These are phyloP conservation scores for Ctenicera cuprea DNA, from an alignment of 2,888 invertebrate species.

Conservation along the genomic window DNA sequence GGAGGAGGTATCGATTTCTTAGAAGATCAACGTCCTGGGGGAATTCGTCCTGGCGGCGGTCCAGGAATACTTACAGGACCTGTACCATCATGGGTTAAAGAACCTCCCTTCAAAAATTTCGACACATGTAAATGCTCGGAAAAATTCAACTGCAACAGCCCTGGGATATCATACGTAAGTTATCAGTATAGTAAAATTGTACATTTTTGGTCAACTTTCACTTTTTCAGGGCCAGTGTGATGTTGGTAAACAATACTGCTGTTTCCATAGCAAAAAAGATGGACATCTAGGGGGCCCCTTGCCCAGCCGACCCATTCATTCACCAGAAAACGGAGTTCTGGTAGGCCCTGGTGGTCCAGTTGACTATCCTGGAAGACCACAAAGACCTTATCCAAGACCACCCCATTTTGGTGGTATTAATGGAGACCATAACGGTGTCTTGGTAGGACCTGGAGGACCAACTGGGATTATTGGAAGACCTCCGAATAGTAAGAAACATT, in stretches of 20 bases:
- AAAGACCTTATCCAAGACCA: slow-evolving; percentile 55
- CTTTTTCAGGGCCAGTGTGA: slow-evolving; percentile 78
- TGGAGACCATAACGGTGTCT: slow-evolving; percentile 60
- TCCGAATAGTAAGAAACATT: slow-evolving; percentile 51
- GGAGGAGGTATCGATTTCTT: not conserved
- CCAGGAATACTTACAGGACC: slow-evolving; percentile 68
- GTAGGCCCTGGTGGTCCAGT: slow-evolving; percentile 72
- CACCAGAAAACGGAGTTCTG: slow-evolving; percentile 70
- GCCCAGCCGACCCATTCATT: slow-evolving; percentile 68
- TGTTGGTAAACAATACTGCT: slow-evolving; percentile 79
- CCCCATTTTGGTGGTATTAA: slow-evolving; percentile 50
- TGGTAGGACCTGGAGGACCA: slow-evolving; percentile 75
- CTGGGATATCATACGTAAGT: slow-evolving; percentile 75
- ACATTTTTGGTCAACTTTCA: not conserved
- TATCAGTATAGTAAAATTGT: not conserved
- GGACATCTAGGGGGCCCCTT: slow-evolving; percentile 62
- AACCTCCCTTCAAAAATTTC: slow-evolving; percentile 68
- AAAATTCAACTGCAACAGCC: slow-evolving; percentile 75
- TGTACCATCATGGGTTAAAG: slow-evolving; percentile 70
- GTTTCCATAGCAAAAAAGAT: slow-evolving; percentile 72
- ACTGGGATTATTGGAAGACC: slow-evolving; percentile 73
- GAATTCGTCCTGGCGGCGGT: slow-evolving; percentile 55
- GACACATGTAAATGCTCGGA: slow-evolving; percentile 75
- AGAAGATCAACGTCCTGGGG: slow-evolving; percentile 33
- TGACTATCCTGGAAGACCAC: slow-evolving; percentile 56